Evolutionary conservation across 2,113 vertebrate species (phyloP), one percentile per base, ranked within the genome.

Genomic region (Calidris pugnax): DNA sequence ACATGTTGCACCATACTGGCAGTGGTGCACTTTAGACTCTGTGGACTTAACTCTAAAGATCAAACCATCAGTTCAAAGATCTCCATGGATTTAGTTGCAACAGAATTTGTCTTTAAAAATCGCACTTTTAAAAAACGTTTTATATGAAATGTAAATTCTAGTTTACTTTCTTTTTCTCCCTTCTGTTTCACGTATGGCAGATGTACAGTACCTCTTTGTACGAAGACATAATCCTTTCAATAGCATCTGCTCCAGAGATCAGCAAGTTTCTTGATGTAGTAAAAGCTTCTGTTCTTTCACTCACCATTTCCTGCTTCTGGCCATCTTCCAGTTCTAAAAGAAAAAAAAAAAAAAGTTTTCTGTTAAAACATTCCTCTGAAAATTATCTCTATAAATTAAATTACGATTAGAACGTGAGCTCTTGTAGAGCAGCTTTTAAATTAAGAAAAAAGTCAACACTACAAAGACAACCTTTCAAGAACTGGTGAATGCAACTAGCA

Each of bases 181-280:
- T 89, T 71, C 35, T 63, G 28, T 78, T 92, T 64, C 28, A 26
- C 17, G 22, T 45, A 67, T 32, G 57, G 89, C 39, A 91, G 89
- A 95, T 73, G 8, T 56, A 69, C 53, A 87, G 47, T 98, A 99
- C 99, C 99, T 99, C 99, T 98, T 99, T 99, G 97, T 99, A 99
- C 20, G 99, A 99, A 83, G 99, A 99, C 99, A 99, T 99, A 97
- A 99, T 99, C 96, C 99, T 98, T 97, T 99, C 99, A 94, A 99
- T 99, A 94, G 99, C 99, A 59, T 99, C 99, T 5, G 99, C 99
- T 85, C 98, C 99, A 26, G 99, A 99, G 60, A 98, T 98, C 95
- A 99, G 69, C 50, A 99, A 98, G 96, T 99, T 99, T 24, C 99
- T 98, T n/a, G 99, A 99, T 23, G 99, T 99, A 35, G 99, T 99